Evolutionary conservation across 2,113 vertebrate genomes (phyloP).

Genomic region (Tamias sibiricus): DNA sequence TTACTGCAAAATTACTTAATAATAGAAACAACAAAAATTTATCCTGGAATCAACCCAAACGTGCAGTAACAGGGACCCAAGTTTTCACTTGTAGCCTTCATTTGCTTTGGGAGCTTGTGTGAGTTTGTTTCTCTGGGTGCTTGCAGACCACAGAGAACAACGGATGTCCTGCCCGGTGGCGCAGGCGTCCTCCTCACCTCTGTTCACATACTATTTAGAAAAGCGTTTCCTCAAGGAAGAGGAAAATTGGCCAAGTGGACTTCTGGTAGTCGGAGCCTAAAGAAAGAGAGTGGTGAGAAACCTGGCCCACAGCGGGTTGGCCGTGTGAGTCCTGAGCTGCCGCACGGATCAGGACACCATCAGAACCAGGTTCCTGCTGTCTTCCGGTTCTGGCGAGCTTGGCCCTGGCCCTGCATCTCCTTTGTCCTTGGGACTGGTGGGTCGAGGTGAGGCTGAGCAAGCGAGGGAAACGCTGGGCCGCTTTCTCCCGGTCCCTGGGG

Average conservation of each 20-base stretch:
- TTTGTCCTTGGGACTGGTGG: background rate
- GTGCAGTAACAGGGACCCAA: accelerated
- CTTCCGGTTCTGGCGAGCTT: too few species aligned
- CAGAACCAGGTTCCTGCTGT: background rate
- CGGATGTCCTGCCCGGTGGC: accelerated
- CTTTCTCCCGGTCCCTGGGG: background rate
- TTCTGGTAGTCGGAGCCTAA: background rate
- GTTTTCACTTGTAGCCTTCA: background rate
- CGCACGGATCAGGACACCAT: accelerated
- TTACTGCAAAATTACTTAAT: background rate
- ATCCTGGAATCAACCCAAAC: background rate
- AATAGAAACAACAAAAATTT: background rate
- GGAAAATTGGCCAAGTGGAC: background rate
- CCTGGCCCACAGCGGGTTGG: too few species aligned
- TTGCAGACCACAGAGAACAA: background rate
- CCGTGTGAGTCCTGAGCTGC: too few species aligned
- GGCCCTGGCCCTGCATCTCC: background rate
- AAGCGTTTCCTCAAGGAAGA: background rate
- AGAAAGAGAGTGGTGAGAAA: background rate
- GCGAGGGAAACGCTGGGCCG: background rate
- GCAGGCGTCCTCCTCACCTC: too few species aligned
- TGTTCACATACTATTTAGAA: too few species aligned
- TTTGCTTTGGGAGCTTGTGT: background rate
- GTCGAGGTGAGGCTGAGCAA: background rate
- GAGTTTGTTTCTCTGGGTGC: background rate